These are phyloP conservation scores for Nesogale talazaci DNA, from an alignment of 2,113 vertebrate species.

Conservation along the genomic window DNA sequence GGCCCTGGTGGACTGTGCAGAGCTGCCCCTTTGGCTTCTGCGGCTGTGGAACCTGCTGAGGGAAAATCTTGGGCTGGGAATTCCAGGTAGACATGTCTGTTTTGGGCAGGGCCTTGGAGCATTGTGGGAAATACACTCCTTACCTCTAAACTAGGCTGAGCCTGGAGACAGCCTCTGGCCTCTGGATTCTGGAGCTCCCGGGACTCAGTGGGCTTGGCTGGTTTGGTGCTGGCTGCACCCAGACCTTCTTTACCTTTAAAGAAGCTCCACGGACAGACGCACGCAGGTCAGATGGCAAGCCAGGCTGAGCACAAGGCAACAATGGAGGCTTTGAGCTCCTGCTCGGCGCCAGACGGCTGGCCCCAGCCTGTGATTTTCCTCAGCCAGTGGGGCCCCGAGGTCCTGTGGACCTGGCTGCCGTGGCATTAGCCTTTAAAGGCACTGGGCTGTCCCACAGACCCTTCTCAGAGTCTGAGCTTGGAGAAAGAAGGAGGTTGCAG, in stretches of 20 bases:
- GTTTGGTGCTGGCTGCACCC: slow-evolving; percentile 11
- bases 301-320: background rate
- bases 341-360: background rate
- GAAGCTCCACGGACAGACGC: slow-evolving; percentile 19
- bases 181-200: slow-evolving; percentile 3
- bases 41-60: background rate
- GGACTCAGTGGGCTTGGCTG: background rate
- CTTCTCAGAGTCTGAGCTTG: background rate
- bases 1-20: no score
- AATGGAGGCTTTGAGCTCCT: slow-evolving; percentile 16
- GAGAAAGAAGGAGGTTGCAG: background rate
- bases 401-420: background rate
- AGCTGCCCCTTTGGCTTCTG: no score
- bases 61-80: background rate
- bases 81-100: background rate
- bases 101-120: background rate
- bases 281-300: background rate
- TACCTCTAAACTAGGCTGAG: slow-evolving; percentile 39
- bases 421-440: background rate
- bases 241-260: slow-evolving; percentile 33
- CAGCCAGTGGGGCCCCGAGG: background rate
- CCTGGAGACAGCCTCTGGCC: background rate
- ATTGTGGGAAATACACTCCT: slow-evolving; percentile 45
- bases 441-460: background rate
- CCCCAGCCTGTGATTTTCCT: no score